Percentiles rank a stretch among this genome's conserved stretches.
phyloP scores from a whole-genome alignment of 2,888 invertebrate genomes.

The Yponomeuta evonymella region DNA sequence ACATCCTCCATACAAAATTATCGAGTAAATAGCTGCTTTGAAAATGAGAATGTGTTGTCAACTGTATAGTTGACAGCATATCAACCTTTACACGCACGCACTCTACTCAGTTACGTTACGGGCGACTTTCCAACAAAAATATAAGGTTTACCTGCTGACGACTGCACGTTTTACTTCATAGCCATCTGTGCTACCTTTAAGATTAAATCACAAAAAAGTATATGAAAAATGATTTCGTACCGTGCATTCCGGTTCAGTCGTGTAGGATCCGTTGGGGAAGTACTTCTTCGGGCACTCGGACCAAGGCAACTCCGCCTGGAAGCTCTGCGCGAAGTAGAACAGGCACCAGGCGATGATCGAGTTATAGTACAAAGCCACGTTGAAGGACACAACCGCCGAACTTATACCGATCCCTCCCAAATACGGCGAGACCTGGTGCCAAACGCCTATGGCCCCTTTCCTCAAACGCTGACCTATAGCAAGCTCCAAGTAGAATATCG shows the following conservation, averaged over 20 bases:
- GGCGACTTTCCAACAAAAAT: too few relatives aligned
- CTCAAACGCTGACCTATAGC: conserved; percentile 95
- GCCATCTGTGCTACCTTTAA: too few relatives aligned
- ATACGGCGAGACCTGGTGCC: conserved; percentile 95
- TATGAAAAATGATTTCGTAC: conserved; percentile 65
- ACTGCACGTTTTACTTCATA: too few relatives aligned
- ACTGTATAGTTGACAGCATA: too few relatives aligned
- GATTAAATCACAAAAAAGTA: too few relatives aligned
- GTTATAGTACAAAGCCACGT: conserved; percentile 97
- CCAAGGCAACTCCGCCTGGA: conserved; percentile 94
- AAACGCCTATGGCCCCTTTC: conserved; percentile 96
- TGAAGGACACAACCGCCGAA: conserved; percentile 96
- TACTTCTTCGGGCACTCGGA: conserved; percentile 91
- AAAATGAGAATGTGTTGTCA: too few relatives aligned
- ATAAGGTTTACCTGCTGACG: too few relatives aligned
- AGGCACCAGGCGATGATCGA: conserved; percentile 99
- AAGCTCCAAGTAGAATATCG: conserved; percentile 96
- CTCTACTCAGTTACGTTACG: too few relatives aligned
- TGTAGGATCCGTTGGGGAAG: conserved; percentile 86
- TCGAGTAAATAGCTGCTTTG: too few relatives aligned
- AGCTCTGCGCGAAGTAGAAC: conserved; percentile 95
- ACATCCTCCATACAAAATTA: too few relatives aligned
- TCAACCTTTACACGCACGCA: too few relatives aligned
- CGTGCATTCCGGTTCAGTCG: conserved; percentile 87
- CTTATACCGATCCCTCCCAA: conserved; percentile 94